These are phyloP conservation scores for Siniperca chuatsi DNA, from an alignment of 2,113 vertebrate genomes.

Conservation along the genomic window DNA sequence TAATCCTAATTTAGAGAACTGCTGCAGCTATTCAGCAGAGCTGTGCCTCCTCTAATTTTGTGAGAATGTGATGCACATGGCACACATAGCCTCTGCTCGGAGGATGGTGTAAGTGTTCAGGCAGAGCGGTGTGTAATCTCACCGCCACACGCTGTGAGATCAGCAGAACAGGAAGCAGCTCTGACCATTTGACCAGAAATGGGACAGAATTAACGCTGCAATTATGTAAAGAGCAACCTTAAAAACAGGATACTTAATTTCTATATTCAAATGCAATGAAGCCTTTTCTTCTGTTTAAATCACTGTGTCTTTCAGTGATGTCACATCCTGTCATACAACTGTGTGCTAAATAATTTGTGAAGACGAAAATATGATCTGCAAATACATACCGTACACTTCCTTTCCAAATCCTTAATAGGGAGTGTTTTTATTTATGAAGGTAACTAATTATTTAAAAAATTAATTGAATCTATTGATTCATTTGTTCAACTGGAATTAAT, in stretches of 20 bases:
- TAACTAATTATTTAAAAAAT: background rate
- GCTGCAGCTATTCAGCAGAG: conserved; percentile 40
- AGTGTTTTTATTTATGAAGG: background rate
- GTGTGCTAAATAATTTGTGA: conserved; percentile 8
- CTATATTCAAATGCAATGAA: conserved; percentile 23
- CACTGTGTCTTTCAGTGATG: background rate
- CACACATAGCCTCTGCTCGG: conserved; percentile 4
- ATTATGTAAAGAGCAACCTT: conserved; percentile 60
- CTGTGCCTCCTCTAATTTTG: conserved; percentile 54
- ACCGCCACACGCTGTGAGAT: conserved; percentile 59
- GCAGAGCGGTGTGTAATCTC: conserved; percentile 61
- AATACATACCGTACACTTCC: background rate
- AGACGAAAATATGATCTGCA: background rate
- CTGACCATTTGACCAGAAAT: conserved; percentile 61
- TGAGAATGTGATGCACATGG: conserved; percentile 38
- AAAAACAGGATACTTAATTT: conserved; percentile 16
- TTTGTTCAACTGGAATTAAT: background rate
- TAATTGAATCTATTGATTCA: background rate
- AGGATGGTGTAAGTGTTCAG: conserved; percentile 35
- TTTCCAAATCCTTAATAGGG: background rate
- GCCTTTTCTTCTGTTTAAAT: background rate
- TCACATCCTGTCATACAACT: conserved; percentile 34
- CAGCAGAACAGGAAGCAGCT: conserved; percentile 60
- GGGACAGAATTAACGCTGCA: conserved; percentile 54
- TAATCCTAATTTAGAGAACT: conserved; percentile 76